Evolutionary conservation across 2,888 invertebrate genomes (phyloP), one percentile per base, ranked within the genome.

Genomic region (Perdita meconis): DNA sequence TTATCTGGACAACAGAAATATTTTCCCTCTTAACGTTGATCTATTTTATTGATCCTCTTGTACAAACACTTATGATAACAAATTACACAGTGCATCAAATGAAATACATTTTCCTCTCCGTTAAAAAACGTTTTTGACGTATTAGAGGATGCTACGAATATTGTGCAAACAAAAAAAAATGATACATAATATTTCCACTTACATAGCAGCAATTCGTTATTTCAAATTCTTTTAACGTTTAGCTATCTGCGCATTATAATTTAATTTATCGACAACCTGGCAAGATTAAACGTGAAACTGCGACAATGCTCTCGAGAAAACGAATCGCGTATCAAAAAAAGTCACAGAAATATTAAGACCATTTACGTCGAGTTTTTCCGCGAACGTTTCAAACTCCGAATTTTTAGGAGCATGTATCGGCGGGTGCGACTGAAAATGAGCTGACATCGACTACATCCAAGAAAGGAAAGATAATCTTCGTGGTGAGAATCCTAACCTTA

Each of bases 401-500:
- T 38, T 47, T 66, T 44, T 13, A 13, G 13, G n/a, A 68, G 19
- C n/a, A 26, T 16, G 36, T 22, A 24, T 26, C 10, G 34, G 30
- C 56, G 34, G 65, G 22, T 22, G 51, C 40, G n/a, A n/a, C 8
- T 13, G 19, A 22, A 42, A 36, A 26, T 5, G 8, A 42, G 24
- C 13, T 42, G 51, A 24, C 30, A 59, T n/a, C 22, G 26, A 16
- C n/a, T 44, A 13, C 19, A 8, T 38, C 24, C 22, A 61, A 51
- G 34, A 42, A 42, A 24, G 16, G 38, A 53, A 50, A 51, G 59
- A 44, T 16, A 64, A 60, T 64, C 22, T 22, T 40, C 30, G 40
- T 16, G 60, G 55, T 50, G 38, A 51, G 78, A 72, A 78, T 78
- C 80, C 75, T 83, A 82, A 84, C 87, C 86, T 88, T 80, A 77